A percentile compares a stretch with the other conserved stretches of the same genome.
phyloP scores from a whole-genome alignment of 1,140 invertebrate species.

The Dufourea novaeangliae region DNA sequence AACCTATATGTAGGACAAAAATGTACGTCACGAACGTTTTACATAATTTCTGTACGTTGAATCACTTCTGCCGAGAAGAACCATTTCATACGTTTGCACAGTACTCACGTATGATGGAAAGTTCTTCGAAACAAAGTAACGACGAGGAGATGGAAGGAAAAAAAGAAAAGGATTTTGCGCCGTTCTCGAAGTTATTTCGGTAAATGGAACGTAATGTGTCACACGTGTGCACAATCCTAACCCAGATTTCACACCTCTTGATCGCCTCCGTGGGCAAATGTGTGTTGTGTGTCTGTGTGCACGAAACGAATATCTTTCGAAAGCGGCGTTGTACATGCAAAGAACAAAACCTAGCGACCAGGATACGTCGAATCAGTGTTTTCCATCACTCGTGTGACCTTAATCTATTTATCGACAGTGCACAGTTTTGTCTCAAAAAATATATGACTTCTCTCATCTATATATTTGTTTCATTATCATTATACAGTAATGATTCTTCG shows the following conservation, averaged over 20 bases:
- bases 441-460: too few relatives aligned
- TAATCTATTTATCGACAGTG: too few relatives aligned
- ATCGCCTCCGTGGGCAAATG: not conserved
- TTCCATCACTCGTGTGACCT: not conserved
- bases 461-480: too few relatives aligned
- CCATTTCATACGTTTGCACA: not conserved
- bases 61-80: not conserved
- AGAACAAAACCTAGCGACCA: conserved; percentile 8
- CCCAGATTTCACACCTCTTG: conserved; percentile 30
- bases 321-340: conserved; percentile 1
- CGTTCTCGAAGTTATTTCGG: conserved; percentile 41
- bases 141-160: not conserved
- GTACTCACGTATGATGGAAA: not conserved
- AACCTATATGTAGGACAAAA: too few relatives aligned
- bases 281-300: not conserved
- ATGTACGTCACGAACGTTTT: too few relatives aligned
- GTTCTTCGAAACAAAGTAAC: not conserved
- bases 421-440: too few relatives aligned
- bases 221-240: conserved; percentile 24
- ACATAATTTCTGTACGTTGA: not conserved
- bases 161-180: conserved; percentile 17
- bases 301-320: conserved; percentile 14
- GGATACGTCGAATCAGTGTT: not conserved
- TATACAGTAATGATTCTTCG: too few relatives aligned
- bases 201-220: conserved; percentile 40